Conservation (phyloP, 2,797 vertebrate species). For the Chelonia mydas region DNA sequence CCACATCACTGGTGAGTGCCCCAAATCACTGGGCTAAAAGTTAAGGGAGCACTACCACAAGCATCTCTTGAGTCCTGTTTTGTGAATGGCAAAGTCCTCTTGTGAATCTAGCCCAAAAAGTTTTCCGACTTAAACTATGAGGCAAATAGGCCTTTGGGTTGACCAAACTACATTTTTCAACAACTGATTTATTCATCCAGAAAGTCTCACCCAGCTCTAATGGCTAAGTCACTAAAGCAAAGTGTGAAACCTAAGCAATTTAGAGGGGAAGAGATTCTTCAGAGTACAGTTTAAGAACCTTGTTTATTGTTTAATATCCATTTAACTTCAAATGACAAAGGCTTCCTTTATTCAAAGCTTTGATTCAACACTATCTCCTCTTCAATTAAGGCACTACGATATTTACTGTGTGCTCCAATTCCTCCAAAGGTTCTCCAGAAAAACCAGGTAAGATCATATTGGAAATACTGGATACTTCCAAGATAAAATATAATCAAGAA, state of each 20-base stretch:
- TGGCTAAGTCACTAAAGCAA: background rate
- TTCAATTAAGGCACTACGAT: background rate
- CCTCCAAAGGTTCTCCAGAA: background rate
- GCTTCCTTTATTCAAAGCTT: background rate
- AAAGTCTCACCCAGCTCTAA: too few relatives aligned
- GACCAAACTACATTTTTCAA: too few relatives aligned
- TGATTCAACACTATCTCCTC: background rate
- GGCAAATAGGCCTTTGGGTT: too few relatives aligned
- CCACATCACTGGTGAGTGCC: too few relatives aligned
- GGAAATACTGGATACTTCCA: background rate
- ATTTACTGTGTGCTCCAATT: slow-evolving; percentile 3
- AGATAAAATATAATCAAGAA: background rate
- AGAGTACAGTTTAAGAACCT: background rate
- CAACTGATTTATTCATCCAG: too few relatives aligned
- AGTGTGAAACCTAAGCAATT: background rate
- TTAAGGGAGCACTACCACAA: too few relatives aligned
- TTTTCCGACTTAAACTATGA: too few relatives aligned
- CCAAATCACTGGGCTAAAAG: too few relatives aligned
- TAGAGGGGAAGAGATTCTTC: background rate
- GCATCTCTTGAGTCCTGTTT: too few relatives aligned
- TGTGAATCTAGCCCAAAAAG: too few relatives aligned
- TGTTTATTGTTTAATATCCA: background rate
- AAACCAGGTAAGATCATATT: background rate
- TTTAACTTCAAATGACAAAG: background rate
- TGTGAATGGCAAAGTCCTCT: too few relatives aligned